These are phyloP conservation scores for Lepisosteus oculatus DNA, from an alignment of 2,113 vertebrate genomes.

Conservation along the genomic window DNA sequence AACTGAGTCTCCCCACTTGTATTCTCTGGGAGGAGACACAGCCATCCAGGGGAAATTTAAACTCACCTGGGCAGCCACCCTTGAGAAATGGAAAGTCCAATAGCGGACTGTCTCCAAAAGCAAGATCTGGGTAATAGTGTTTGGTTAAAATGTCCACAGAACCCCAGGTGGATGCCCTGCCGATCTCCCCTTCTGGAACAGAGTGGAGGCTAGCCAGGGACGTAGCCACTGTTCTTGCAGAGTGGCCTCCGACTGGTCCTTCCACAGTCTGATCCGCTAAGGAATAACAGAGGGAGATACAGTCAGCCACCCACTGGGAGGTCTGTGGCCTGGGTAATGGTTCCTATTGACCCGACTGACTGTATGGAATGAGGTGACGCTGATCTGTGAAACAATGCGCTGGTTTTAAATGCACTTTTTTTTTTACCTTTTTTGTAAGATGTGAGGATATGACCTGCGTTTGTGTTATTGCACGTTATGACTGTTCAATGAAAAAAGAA, in stretches of 20 bases:
- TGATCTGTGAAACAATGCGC: not conserved
- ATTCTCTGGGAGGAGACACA: not conserved
- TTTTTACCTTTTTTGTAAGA: no score
- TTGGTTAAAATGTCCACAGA: constrained; percentile 69
- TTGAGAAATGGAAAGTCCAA: constrained; percentile 65
- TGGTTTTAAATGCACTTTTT: no score
- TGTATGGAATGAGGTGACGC: not conserved
- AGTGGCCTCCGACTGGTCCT: constrained; percentile 57
- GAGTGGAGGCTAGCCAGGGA: constrained; percentile 52
- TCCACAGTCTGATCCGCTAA: constrained; percentile 68
- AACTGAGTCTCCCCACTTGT: not conserved
- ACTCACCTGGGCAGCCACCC: constrained; percentile 68
- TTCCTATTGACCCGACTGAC: not conserved
- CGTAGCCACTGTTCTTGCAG: constrained; percentile 50
- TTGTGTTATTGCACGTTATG: no score
- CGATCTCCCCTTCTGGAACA: constrained; percentile 61
- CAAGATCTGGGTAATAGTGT: constrained; percentile 68
- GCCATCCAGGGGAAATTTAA: not conserved
- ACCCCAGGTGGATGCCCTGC: constrained; percentile 66
- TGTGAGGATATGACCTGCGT: no score
- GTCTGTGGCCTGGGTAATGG: not conserved
- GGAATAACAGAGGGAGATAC: constrained; percentile 59
- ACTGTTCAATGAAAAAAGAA: no score
- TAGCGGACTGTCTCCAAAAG: constrained; percentile 65
- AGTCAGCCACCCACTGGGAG: constrained; percentile 34